phyloP scores from a whole-genome alignment of 1,140 invertebrate genomes.

The Anastrepha ludens region DNA sequence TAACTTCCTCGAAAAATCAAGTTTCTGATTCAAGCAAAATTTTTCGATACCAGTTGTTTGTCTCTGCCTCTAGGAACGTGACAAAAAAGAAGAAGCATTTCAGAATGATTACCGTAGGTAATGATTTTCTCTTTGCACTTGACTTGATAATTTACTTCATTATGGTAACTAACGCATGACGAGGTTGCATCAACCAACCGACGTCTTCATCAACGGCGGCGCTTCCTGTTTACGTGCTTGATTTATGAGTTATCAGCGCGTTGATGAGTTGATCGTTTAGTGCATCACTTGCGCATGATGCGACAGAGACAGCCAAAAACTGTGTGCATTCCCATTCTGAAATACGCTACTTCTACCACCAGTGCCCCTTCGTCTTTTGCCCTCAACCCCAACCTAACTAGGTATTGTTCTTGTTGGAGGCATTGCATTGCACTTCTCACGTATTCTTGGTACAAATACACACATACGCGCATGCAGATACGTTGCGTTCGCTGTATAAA shows the following conservation, averaged over 20 bases:
- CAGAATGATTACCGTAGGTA: neutral
- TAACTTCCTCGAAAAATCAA: conserved; percentile 25
- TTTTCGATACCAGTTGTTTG: neutral
- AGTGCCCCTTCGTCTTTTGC: neutral
- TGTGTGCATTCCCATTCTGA: neutral
- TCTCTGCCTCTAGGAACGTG: neutral
- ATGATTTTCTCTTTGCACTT: neutral
- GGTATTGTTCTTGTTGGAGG: neutral
- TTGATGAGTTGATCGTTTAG: conserved; percentile 38
- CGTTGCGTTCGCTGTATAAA: conserved; percentile 30
- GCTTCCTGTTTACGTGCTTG: conserved; percentile 48
- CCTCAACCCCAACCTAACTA: neutral
- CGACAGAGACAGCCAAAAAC: neutral
- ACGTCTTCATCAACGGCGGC: conserved; percentile 11
- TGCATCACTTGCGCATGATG: neutral
- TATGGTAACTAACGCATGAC: neutral
- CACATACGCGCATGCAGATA: neutral
- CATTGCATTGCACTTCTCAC: neutral
- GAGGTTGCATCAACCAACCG: neutral
- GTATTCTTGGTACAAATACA: neutral
- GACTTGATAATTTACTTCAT: conserved; percentile 42
- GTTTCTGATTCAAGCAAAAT: neutral
- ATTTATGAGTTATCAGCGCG: conserved; percentile 45
- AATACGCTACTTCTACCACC: neutral
- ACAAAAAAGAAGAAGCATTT: conserved; percentile 4